Percentiles rank a stretch among this genome's conserved stretches.
These are phyloP conservation scores for Actenoides hombroni DNA, from an alignment of 2,113 vertebrate genomes.

Conservation along the genomic window DNA sequence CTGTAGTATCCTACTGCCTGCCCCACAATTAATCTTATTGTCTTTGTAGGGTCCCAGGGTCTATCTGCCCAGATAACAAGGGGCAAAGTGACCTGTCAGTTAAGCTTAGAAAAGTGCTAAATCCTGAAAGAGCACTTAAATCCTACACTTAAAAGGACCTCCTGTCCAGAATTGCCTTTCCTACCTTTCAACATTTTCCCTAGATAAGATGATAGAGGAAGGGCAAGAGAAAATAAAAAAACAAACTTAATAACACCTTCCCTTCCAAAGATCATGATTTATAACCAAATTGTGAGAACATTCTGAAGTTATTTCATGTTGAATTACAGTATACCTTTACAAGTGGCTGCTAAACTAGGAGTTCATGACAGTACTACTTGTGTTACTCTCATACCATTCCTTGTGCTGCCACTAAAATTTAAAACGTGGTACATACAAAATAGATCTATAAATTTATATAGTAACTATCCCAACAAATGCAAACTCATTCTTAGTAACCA, in stretches of 20 bases:
- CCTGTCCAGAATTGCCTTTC: constrained; percentile 73
- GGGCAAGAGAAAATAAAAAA: constrained; percentile 74
- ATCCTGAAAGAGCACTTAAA: constrained; percentile 67
- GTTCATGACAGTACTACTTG: constrained; percentile 67
- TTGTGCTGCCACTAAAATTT: constrained; percentile 79
- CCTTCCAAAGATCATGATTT: constrained; percentile 77
- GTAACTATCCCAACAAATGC: constrained; percentile 84
- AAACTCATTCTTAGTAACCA: constrained; percentile 85
- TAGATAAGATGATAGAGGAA: constrained; percentile 77
- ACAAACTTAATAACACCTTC: constrained; percentile 81
- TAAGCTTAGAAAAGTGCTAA: constrained; percentile 48
- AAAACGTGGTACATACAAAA: constrained; percentile 83
- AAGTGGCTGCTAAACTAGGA: constrained; percentile 74
- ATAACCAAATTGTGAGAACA: constrained; percentile 80
- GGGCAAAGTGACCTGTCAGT: constrained; percentile 66
- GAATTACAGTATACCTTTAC: constrained; percentile 82
- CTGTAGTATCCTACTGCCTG: constrained; percentile 15
- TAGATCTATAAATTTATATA: constrained; percentile 85
- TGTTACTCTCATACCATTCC: constrained; percentile 69
- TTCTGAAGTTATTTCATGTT: constrained; percentile 83
- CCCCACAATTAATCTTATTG: constrained; percentile 45
- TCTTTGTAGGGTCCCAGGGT: constrained; percentile 33
- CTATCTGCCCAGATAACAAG: constrained; percentile 50
- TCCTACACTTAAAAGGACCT: constrained; percentile 67
- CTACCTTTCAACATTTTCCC: constrained; percentile 67